A percentile compares a stretch with the other conserved stretches of the same genome.
These are phyloP conservation scores for Meandrusa payeni DNA, from an alignment of 2,888 invertebrate species.

Conservation along the genomic window DNA sequence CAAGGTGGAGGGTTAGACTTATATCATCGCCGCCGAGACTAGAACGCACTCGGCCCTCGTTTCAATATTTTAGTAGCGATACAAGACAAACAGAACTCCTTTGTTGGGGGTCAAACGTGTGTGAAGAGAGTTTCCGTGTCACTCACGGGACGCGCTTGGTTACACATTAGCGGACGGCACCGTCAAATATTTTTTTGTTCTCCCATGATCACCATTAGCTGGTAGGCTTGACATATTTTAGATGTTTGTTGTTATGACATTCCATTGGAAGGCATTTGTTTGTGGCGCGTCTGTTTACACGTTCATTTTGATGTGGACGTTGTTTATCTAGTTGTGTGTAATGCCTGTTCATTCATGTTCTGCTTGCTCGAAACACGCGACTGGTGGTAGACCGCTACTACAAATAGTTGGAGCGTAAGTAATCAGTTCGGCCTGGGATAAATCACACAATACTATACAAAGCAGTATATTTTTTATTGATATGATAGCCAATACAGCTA, in stretches of 20 bases:
- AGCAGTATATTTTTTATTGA: too few species aligned
- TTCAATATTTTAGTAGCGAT: constrained; percentile 79
- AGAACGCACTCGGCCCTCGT: constrained; percentile 66
- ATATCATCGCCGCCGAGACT: constrained; percentile 52
- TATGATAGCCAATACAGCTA: too few species aligned
- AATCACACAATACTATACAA: too few species aligned
- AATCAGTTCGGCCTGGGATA: too few species aligned
- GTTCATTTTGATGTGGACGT: constrained; percentile 19
- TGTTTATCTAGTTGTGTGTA: constrained; percentile 12
- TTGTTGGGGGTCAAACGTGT: constrained; percentile 77
- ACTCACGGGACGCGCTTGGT: constrained; percentile 60
- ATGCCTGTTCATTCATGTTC: neutral
- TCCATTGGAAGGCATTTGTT: constrained; percentile 35
- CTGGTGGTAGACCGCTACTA: too few species aligned
- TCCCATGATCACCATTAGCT: constrained; percentile 66
- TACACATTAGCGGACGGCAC: constrained; percentile 67
- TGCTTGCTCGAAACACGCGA: neutral
- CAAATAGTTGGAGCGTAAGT: too few species aligned
- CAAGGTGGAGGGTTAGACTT: constrained; percentile 38
- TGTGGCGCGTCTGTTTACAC: constrained; percentile 30
- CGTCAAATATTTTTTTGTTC: constrained; percentile 76
- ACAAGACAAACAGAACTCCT: constrained; percentile 72
- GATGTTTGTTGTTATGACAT: constrained; percentile 52
- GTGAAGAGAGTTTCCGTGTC: constrained; percentile 78
- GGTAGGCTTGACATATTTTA: constrained; percentile 53